Percentiles rank a stretch among this genome's conserved stretches.
These are phyloP conservation scores for Malthinus seriepunctatus DNA, from an alignment of 2,888 invertebrate genomes.

Conservation along the genomic window DNA sequence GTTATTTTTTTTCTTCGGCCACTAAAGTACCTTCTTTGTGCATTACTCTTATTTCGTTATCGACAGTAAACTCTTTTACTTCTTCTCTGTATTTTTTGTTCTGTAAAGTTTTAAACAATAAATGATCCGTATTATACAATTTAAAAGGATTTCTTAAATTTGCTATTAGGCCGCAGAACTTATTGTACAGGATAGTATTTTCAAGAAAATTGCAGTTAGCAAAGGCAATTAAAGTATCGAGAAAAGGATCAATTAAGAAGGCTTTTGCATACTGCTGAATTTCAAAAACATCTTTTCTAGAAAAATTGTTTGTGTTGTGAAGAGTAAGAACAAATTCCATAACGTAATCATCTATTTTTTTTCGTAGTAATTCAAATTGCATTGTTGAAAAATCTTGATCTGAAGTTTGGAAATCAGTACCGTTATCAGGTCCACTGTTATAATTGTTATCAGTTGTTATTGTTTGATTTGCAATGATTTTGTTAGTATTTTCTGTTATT, in stretches of 20 bases:
- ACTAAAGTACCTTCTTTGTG: slow-evolving; percentile 18
- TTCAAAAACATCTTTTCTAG: slow-evolving; percentile 26
- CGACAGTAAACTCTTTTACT: slow-evolving; percentile 15
- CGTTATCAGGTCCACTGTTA: background rate
- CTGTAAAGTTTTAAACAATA: slow-evolving; percentile 15
- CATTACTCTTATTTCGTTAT: slow-evolving; percentile 13
- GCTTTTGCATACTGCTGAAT: slow-evolving; percentile 10
- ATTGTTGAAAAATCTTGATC: background rate
- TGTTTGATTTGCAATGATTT: background rate
- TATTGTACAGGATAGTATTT: slow-evolving; percentile 1
- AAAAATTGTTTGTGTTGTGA: slow-evolving; percentile 24
- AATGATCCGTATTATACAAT: slow-evolving; percentile 16
- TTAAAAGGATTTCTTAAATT: slow-evolving; percentile 17
- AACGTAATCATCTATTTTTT: background rate
- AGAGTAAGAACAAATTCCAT: background rate
- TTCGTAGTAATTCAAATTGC: background rate
- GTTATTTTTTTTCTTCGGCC: slow-evolving; percentile 20
- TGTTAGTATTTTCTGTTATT: background rate
- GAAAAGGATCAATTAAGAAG: slow-evolving; percentile 14
- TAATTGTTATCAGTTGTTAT: background rate
- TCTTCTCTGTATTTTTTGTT: slow-evolving; percentile 9
- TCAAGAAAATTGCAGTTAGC: slow-evolving; percentile 10
- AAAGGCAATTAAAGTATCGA: slow-evolving; percentile 11
- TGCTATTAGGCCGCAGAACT: slow-evolving; percentile 4
- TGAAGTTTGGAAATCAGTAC: background rate